Conservation (phyloP, 2,797 vertebrate species). For the Acrocephalus scirpaceus region DNA sequence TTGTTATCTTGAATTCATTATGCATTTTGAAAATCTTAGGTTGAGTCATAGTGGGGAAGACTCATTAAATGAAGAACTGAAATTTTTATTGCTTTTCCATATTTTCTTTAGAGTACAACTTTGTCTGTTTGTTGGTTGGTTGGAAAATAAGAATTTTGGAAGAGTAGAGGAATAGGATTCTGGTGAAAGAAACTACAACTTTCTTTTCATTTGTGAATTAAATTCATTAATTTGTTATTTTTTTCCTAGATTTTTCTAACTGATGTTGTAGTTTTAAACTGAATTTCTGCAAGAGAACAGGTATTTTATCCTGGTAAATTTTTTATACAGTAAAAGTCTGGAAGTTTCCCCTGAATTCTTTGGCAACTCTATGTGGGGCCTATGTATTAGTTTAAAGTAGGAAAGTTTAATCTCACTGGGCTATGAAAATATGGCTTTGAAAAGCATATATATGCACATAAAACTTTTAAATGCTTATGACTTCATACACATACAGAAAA, state of each 20-base stretch:
- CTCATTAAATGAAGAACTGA: slow-evolving; percentile 43
- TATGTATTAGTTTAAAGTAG: neutral
- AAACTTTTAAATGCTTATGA: neutral
- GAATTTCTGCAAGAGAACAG: neutral
- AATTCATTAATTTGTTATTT: neutral
- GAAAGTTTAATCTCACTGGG: neutral
- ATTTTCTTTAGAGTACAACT: slow-evolving; percentile 2
- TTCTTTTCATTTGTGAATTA: neutral
- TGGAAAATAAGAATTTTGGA: slow-evolving; percentile 1
- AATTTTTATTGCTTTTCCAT: slow-evolving; percentile 34
- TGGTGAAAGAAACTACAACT: neutral
- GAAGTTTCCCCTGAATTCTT: neutral
- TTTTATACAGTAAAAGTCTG: neutral
- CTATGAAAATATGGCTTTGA: neutral
- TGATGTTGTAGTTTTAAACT: neutral
- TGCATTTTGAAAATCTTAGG: neutral
- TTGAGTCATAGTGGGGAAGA: slow-evolving; percentile 35
- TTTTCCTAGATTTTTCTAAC: neutral
- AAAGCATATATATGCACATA: neutral
- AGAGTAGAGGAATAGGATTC: neutral
- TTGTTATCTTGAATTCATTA: slow-evolving; percentile 28
- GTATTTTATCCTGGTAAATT: neutral
- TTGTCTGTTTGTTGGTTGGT: neutral
- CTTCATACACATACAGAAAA: neutral
- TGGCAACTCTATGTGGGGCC: neutral